phyloP scores from a whole-genome alignment of 2,797 vertebrate genomes.

The Apogon talboti region DNA sequence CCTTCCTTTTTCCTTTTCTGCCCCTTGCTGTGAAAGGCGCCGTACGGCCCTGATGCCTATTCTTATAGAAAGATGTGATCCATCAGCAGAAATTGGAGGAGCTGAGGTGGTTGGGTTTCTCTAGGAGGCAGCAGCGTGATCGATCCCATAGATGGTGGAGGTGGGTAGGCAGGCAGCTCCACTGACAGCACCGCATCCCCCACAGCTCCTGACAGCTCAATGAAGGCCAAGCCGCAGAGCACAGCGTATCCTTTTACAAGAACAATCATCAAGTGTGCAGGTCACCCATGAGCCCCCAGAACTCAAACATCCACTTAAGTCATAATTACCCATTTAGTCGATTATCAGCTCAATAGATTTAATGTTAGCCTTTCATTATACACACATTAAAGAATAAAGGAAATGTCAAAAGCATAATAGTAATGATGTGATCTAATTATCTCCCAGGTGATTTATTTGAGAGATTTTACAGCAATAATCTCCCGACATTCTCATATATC shows the following conservation, averaged over 20 bases:
- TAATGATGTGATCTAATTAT: slow-evolving; percentile 67
- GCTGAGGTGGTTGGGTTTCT: slow-evolving; percentile 71
- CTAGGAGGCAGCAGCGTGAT: slow-evolving; percentile 57
- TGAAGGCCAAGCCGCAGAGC: slow-evolving; percentile 52
- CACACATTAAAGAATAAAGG: slow-evolving; percentile 69
- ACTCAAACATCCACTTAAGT: slow-evolving; percentile 65
- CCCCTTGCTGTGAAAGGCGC: slow-evolving; percentile 46
- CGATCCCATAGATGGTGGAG: slow-evolving; percentile 59
- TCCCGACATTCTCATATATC: slow-evolving; percentile 45
- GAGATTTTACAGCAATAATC: slow-evolving; percentile 67
- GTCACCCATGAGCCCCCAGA: slow-evolving; percentile 52
- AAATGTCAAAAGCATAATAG: slow-evolving; percentile 70
- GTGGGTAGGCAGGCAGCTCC: slow-evolving; percentile 37
- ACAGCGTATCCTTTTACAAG: slow-evolving; percentile 64
- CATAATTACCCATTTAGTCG: slow-evolving; percentile 70
- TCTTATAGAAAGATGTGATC: slow-evolving; percentile 68
- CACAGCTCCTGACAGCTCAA: slow-evolving; percentile 60
- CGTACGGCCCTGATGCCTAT: slow-evolving; percentile 44
- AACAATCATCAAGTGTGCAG: slow-evolving; percentile 52
- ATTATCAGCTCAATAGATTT: slow-evolving; percentile 65
- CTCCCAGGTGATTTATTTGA: slow-evolving; percentile 67
- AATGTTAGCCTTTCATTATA: slow-evolving; percentile 71
- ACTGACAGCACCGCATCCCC: slow-evolving; percentile 53
- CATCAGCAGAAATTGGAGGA: slow-evolving; percentile 79
- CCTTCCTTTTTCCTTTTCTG: slow-evolving; percentile 34